Evolutionary conservation across 2,797 vertebrate species (phyloP).

Genomic region (Ptychobarbus kaznakovi): DNA sequence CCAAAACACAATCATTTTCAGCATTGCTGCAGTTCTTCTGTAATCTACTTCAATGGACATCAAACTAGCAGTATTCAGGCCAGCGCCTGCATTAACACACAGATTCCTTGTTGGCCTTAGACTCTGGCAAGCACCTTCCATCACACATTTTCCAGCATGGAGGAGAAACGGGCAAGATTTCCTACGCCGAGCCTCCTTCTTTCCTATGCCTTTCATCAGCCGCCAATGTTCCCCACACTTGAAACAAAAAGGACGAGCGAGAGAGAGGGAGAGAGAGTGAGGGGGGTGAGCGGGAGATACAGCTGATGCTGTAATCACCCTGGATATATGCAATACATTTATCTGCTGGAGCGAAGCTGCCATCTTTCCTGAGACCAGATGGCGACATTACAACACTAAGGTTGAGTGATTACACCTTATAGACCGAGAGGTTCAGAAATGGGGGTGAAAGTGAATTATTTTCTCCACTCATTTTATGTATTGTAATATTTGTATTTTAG

Average conservation of each 20-base stretch:
- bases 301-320: constrained; percentile 79
- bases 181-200: constrained; percentile 26
- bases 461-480: constrained; percentile 37
- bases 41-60: constrained; percentile 21
- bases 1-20: constrained; percentile 12
- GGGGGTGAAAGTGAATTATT: constrained; percentile 20
- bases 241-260: constrained; percentile 40
- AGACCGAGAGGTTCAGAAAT: constrained; percentile 57
- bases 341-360: constrained; percentile 76
- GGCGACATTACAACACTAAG: constrained; percentile 81
- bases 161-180: constrained; percentile 37
- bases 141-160: constrained; percentile 37
- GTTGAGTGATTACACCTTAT: constrained; percentile 80
- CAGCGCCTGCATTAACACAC: constrained; percentile 32
- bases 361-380: constrained; percentile 79
- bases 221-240: constrained; percentile 39
- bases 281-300: constrained; percentile 44
- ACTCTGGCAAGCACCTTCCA: constrained; percentile 44
- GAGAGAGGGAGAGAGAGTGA: constrained; percentile 31
- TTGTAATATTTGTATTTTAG: constrained; percentile 32
- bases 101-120: constrained; percentile 36
- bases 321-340: constrained; percentile 78
- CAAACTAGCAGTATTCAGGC: constrained; percentile 50
- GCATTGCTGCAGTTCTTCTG: background rate
- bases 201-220: constrained; percentile 51